phyloP scores from a whole-genome alignment of 2,113 vertebrate genomes.

The Chlamydotis undulata region DNA sequence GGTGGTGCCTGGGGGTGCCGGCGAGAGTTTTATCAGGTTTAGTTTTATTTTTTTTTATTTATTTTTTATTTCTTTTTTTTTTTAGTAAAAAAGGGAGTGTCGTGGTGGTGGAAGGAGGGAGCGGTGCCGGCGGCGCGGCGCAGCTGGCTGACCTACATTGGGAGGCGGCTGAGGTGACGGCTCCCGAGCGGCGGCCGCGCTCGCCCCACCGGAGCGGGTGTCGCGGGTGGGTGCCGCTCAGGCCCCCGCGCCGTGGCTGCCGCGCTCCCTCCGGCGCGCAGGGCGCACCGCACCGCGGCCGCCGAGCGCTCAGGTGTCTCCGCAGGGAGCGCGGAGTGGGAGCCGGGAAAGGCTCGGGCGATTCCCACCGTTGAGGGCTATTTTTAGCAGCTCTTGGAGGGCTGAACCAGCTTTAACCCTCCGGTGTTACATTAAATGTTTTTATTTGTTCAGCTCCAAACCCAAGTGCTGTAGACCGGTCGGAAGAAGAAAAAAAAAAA shows the following conservation, averaged over 20 bases:
- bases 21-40: neutral
- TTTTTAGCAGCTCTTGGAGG: neutral
- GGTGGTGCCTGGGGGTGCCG: neutral
- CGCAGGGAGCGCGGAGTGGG: neutral
- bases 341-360: neutral
- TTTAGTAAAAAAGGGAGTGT: neutral
- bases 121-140: neutral
- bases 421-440: neutral
- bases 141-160: constrained; percentile 12
- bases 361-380: neutral
- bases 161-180: constrained; percentile 47
- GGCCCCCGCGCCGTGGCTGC: too few relatives aligned
- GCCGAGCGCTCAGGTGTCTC: neutral
- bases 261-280: neutral
- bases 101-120: neutral
- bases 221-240: neutral
- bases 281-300: neutral
- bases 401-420: neutral
- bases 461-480: neutral
- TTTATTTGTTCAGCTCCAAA: neutral
- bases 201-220: neutral
- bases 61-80: too few relatives aligned
- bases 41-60: too few relatives aligned
- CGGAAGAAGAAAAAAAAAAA: fast-evolving
- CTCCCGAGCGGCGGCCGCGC: neutral